These are phyloP conservation scores for Tholera decimalis DNA, from an alignment of 2,888 invertebrate genomes.

Conservation along the genomic window DNA sequence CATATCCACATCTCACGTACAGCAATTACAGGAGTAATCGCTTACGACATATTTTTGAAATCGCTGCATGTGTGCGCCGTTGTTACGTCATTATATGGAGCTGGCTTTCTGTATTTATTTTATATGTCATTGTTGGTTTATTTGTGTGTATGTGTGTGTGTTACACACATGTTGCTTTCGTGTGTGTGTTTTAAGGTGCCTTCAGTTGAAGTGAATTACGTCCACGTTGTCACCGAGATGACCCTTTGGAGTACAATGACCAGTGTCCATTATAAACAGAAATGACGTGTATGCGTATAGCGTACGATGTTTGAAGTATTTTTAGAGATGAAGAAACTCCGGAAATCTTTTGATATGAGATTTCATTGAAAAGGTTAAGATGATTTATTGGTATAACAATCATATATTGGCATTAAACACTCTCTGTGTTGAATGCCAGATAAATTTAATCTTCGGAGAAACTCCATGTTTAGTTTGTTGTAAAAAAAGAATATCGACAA, in stretches of 20 bases:
- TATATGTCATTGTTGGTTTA: slow-evolving; percentile 9
- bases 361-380: slow-evolving; percentile 32
- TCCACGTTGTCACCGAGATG: slow-evolving; percentile 54
- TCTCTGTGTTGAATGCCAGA: neutral
- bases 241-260: slow-evolving; percentile 72
- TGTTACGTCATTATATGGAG: neutral
- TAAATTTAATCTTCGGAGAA: neutral
- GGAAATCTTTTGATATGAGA: slow-evolving; percentile 38
- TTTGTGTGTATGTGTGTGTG: slow-evolving; percentile 23
- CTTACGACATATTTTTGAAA: neutral
- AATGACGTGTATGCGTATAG: slow-evolving; percentile 73
- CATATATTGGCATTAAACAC: no score
- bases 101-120: slow-evolving; percentile 1
- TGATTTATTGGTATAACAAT: slow-evolving; percentile 17
- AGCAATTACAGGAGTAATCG: neutral
- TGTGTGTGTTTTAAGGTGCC: slow-evolving; percentile 45
- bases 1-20: neutral
- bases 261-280: slow-evolving; percentile 78
- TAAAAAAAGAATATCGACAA: neutral
- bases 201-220: slow-evolving; percentile 48
- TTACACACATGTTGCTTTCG: neutral
- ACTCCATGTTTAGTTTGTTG: neutral
- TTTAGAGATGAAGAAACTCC: slow-evolving; percentile 27
- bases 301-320: slow-evolving; percentile 44
- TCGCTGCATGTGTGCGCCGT: no score